Conservation (phyloP, 2,888 invertebrate species). For the Xylota segnis region DNA sequence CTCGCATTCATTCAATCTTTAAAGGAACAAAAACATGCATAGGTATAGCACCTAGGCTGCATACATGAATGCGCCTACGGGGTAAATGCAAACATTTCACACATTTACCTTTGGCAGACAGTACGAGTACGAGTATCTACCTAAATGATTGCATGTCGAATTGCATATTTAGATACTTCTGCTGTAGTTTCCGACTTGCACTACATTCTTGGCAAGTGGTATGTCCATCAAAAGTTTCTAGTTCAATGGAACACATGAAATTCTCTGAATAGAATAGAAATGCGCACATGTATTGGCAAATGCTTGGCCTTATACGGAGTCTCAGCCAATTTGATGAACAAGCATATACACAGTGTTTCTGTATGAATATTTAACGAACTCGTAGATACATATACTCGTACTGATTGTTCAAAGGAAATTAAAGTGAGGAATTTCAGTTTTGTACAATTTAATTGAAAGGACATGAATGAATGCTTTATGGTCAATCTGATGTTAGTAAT, state of each 20-base stretch:
- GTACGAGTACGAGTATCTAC: too few species aligned
- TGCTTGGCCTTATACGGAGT: constrained; percentile 6
- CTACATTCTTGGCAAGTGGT: background rate
- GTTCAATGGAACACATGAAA: constrained; percentile 26
- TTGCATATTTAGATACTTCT: background rate
- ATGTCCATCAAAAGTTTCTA: constrained; percentile 26
- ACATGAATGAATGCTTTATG: constrained; percentile 31
- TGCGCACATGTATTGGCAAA: constrained; percentile 13
- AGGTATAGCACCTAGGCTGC: background rate
- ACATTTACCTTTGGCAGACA: background rate
- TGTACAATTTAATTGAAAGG: constrained; percentile 51
- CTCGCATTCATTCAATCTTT: background rate
- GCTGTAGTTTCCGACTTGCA: background rate
- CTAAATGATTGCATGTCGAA: background rate
- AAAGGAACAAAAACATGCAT: background rate
- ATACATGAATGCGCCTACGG: background rate
- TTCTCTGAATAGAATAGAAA: background rate
- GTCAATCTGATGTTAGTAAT: background rate
- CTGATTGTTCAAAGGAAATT: constrained; percentile 61
- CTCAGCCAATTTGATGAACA: background rate
- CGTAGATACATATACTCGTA: background rate
- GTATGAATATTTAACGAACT: constrained; percentile 32
- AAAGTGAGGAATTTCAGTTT: constrained; percentile 25
- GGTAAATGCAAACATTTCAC: background rate
- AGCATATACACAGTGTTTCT: constrained; percentile 2